Evolutionary conservation across 2,888 invertebrate species (phyloP).

Genomic region (Hydropsyche betteni): DNA sequence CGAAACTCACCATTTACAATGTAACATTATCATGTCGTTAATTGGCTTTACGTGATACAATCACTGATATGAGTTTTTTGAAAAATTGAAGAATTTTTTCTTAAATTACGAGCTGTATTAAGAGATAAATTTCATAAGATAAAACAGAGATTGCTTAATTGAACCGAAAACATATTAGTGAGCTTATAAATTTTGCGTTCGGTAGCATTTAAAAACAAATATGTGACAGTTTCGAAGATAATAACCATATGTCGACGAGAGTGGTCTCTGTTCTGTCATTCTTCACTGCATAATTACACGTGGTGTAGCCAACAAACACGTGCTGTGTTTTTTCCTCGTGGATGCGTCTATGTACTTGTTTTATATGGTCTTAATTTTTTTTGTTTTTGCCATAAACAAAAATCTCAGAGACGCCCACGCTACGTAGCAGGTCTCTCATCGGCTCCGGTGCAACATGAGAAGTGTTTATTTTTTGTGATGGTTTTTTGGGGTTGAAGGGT

Average conservation of each 20-base stretch:
- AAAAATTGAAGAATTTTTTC: neutral
- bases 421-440: conserved; percentile 28
- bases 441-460: conserved; percentile 22
- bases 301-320: conserved; percentile 13
- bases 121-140: neutral
- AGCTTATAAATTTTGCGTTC: conserved; percentile 4
- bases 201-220: conserved; percentile 12
- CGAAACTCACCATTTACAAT: too few relatives aligned
- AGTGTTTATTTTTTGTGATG: conserved; percentile 24
- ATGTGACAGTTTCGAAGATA: conserved; percentile 25
- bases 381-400: neutral
- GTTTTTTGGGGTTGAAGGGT: conserved; percentile 18
- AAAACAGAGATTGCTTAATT: conserved; percentile 10
- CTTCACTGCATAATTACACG: conserved; percentile 17
- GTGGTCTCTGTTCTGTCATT: neutral
- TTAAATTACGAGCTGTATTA: neutral
- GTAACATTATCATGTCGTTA: too few relatives aligned
- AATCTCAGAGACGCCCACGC: neutral
- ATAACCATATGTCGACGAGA: conserved; percentile 15
- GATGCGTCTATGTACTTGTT: neutral
- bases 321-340: neutral
- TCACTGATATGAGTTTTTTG: neutral
- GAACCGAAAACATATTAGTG: conserved; percentile 9
- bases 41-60: neutral
- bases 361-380: conserved; percentile 10